Conservation (phyloP, 2,888 invertebrate genomes). For the Antheraea assamensis region DNA sequence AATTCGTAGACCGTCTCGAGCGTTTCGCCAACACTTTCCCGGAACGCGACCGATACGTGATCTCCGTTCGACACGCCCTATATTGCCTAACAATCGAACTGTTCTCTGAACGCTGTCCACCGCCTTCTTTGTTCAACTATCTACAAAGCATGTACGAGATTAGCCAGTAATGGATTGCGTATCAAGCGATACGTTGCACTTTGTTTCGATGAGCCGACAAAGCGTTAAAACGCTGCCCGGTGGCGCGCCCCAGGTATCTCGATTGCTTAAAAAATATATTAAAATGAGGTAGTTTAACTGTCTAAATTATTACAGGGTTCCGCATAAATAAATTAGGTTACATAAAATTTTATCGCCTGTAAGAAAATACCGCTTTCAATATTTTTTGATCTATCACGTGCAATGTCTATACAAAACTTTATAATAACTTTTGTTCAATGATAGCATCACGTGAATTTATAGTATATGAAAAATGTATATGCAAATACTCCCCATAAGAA, state of each 20-base stretch:
- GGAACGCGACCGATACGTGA: slow-evolving; percentile 54
- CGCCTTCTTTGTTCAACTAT: not conserved
- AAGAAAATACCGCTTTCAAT: not conserved
- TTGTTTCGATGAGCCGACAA: slow-evolving; percentile 31
- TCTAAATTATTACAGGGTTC: not conserved
- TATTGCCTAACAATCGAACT: slow-evolving; percentile 31
- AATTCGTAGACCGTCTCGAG: slow-evolving; percentile 30
- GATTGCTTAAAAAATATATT: slow-evolving; percentile 31
- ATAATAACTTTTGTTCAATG: too few relatives aligned
- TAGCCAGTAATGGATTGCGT: slow-evolving; percentile 22
- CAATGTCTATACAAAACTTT: too few relatives aligned
- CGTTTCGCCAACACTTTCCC: slow-evolving; percentile 50
- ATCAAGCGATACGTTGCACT: slow-evolving; percentile 15
- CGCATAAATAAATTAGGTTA: not conserved
- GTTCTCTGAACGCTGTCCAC: slow-evolving; percentile 27
- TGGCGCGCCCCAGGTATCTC: slow-evolving; percentile 49
- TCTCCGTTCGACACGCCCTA: slow-evolving; percentile 47
- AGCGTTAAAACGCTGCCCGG: slow-evolving; percentile 37
- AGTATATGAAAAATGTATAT: too few relatives aligned
- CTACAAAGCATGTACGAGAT: not conserved
- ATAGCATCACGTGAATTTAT: too few relatives aligned
- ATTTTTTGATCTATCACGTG: too few relatives aligned
- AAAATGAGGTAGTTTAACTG: slow-evolving; percentile 18
- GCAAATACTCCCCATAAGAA: too few relatives aligned
- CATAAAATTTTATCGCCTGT: not conserved